phyloP scores from a whole-genome alignment of 2,888 invertebrate species.

The Noctua fimbriata region DNA sequence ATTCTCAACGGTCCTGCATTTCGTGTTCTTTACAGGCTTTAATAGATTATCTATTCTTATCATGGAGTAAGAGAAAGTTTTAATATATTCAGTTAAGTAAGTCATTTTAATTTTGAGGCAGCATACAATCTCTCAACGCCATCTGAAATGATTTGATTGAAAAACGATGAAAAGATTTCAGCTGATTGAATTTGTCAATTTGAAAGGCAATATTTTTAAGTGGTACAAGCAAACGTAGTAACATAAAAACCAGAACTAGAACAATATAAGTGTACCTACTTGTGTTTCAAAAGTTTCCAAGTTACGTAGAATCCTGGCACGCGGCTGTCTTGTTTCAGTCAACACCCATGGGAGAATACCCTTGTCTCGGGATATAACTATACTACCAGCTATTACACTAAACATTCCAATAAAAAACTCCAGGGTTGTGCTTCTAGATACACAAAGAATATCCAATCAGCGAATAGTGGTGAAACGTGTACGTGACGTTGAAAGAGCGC shows the following conservation, averaged over 20 bases:
- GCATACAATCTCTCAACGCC: conserved; percentile 13
- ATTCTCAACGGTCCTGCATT: conserved; percentile 50
- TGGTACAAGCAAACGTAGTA: conserved; percentile 5
- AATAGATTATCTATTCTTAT: conserved; percentile 62
- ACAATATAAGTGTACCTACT: conserved; percentile 2
- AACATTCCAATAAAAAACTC: conserved; percentile 9
- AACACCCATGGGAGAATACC: conserved; percentile 40
- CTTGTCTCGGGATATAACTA: conserved; percentile 36
- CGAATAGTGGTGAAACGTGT: conserved; percentile 64
- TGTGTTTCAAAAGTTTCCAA: conserved; percentile 5
- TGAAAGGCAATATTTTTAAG: conserved; percentile 25
- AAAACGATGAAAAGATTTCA: conserved; percentile 23
- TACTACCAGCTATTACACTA: not conserved
- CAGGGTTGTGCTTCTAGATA: conserved; percentile 28
- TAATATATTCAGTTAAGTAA: conserved; percentile 54
- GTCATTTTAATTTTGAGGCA: conserved; percentile 33
- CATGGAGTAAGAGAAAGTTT: conserved; percentile 45
- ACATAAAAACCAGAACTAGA: conserved; percentile 10
- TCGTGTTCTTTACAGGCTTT: conserved; percentile 53
- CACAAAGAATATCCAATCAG: conserved; percentile 70
- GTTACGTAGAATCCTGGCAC: conserved; percentile 13
- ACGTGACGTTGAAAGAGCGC: conserved; percentile 68
- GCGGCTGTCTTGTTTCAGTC: conserved; percentile 26
- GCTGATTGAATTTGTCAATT: conserved; percentile 11
- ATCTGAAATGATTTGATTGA: conserved; percentile 16